Conservation (phyloP, 2,797 vertebrate genomes). For the Silurus aristotelis region DNA sequence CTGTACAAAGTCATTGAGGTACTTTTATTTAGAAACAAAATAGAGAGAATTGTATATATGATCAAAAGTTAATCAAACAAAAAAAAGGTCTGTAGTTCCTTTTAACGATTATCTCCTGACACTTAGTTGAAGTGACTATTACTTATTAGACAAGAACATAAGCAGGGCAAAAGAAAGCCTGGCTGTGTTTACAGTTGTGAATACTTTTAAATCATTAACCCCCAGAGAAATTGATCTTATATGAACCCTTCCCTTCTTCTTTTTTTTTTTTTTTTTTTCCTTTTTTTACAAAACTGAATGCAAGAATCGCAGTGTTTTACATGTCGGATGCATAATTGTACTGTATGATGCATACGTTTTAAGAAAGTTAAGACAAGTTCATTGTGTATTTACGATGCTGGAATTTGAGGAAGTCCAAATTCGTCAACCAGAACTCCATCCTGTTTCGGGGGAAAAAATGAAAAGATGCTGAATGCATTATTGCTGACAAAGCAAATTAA, state of each 20-base stretch:
- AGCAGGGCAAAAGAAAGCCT: constrained; percentile 51
- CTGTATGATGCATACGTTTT: background rate
- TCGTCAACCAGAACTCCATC: constrained; percentile 96
- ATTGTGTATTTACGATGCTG: constrained; percentile 84
- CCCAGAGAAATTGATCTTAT: background rate
- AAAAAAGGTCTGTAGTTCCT: background rate
- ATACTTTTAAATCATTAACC: constrained; percentile 17
- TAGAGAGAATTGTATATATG: constrained; percentile 52
- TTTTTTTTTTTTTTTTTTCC: no score
- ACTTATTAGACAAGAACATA: constrained; percentile 54
- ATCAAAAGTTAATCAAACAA: constrained; percentile 45
- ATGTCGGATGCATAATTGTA: constrained; percentile 18
- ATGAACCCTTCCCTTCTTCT: background rate
- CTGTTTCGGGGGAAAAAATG: constrained; percentile 65
- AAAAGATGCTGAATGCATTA: background rate
- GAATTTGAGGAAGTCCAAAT: constrained; percentile 96
- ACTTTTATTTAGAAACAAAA: constrained; percentile 58
- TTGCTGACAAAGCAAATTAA: background rate
- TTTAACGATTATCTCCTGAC: constrained; percentile 29
- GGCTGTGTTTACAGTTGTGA: constrained; percentile 60
- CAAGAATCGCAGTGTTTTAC: constrained; percentile 34
- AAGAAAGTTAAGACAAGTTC: background rate
- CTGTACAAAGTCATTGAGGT: constrained; percentile 73
- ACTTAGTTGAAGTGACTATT: constrained; percentile 40
- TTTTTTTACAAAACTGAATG: constrained; percentile 41